Conservation (phyloP, 2,797 vertebrate genomes). For the Neomorphus geoffroyi region DNA sequence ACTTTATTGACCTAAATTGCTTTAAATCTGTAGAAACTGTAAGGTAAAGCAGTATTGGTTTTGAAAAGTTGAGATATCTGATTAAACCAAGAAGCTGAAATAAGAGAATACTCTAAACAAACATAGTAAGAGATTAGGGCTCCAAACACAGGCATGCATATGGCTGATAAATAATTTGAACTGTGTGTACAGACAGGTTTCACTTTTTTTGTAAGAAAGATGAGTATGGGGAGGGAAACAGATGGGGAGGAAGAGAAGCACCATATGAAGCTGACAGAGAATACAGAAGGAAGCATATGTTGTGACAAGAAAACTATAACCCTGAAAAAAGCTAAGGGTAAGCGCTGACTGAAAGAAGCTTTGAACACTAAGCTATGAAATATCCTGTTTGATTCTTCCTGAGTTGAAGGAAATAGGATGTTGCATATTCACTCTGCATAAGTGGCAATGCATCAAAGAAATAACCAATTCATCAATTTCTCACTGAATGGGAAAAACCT, state of each 20-base stretch:
- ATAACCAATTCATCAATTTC: neutral
- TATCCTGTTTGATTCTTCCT: neutral
- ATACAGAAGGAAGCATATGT: slow-evolving; percentile 61
- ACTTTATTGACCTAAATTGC: neutral
- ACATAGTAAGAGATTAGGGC: neutral
- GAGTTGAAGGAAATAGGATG: slow-evolving; percentile 6
- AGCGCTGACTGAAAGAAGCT: slow-evolving; percentile 19
- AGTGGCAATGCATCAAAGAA: slow-evolving; percentile 9
- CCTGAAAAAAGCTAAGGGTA: slow-evolving; percentile 43
- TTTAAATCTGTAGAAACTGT: neutral
- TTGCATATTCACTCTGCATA: neutral
- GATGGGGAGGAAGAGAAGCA: slow-evolving; percentile 44
- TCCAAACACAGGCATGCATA: neutral
- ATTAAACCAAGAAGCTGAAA: neutral
- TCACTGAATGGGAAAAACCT: neutral
- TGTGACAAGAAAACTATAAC: slow-evolving; percentile 48
- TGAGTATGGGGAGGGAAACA: neutral
- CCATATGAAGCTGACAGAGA: slow-evolving; percentile 61
- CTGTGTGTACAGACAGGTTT: neutral
- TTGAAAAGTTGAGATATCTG: neutral
- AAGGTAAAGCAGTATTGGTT: neutral
- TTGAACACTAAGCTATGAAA: slow-evolving; percentile 12
- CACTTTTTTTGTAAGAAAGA: neutral
- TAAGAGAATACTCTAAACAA: neutral
- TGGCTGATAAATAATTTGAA: neutral